A percentile compares a stretch with the other conserved stretches of the same genome.
Evolutionary conservation across 2,113 vertebrate genomes (phyloP).

Genomic region (Sylvicapra grimmia): DNA sequence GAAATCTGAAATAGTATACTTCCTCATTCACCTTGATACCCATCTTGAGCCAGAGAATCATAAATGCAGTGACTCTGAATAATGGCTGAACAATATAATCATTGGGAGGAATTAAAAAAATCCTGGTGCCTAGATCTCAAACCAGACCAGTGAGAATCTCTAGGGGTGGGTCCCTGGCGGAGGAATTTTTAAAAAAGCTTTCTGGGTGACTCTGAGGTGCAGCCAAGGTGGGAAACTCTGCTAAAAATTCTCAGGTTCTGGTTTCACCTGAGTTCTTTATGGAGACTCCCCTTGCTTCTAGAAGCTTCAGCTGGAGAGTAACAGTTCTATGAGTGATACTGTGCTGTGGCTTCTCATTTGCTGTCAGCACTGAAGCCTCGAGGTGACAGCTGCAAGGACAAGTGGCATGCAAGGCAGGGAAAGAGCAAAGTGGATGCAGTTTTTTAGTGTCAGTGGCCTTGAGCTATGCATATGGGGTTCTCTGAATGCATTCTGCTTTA

Average conservation of each 20-base stretch:
- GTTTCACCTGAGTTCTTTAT: not conserved
- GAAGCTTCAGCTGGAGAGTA: not conserved
- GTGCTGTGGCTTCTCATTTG: not conserved
- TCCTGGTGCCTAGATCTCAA: not conserved
- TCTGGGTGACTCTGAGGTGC: not conserved
- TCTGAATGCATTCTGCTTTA: conserved; percentile 72
- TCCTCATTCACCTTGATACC: not conserved
- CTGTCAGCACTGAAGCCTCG: not conserved
- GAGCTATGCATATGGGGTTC: conserved; percentile 67
- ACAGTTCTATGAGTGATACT: not conserved
- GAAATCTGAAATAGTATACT: not conserved
- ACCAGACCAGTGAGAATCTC: not conserved
- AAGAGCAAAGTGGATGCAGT: not conserved
- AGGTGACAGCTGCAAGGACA: not conserved
- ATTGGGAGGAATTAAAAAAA: not conserved
- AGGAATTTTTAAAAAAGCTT: not conserved
- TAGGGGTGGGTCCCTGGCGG: not conserved
- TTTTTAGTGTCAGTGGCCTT: conserved; percentile 44
- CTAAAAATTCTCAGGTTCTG: not conserved
- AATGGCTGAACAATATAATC: not conserved
- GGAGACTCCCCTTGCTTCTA: not conserved
- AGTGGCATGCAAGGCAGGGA: not conserved
- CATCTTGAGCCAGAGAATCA: not conserved
- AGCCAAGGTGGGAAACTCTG: not conserved
- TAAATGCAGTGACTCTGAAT: not conserved